phyloP scores from a whole-genome alignment of 2,797 vertebrate genomes.

The Amniataba percoides region DNA sequence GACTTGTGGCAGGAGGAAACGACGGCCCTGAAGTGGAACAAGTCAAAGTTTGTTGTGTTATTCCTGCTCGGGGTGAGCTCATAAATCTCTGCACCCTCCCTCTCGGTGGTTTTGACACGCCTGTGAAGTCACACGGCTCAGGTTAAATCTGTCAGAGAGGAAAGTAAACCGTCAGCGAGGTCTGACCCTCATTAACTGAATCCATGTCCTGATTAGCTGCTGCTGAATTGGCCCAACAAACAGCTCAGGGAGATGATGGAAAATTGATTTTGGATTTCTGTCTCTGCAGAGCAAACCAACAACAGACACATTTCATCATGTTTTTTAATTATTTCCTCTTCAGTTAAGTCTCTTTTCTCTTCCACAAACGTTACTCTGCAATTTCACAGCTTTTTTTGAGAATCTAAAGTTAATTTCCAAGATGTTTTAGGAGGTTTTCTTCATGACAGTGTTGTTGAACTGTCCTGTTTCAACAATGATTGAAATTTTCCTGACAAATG shows the following conservation, averaged over 20 bases:
- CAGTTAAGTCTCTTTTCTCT: too few relatives aligned
- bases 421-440: background rate
- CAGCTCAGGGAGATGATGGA: background rate
- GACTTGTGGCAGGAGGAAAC: background rate
- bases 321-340: background rate
- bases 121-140: conserved; percentile 25
- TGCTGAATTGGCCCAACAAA: background rate
- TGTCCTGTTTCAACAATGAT: background rate
- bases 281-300: background rate
- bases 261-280: background rate
- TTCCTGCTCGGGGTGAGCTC: conserved; percentile 50
- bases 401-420: background rate
- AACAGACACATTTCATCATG: background rate
- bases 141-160: background rate
- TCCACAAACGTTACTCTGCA: background rate
- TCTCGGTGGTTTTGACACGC: background rate
- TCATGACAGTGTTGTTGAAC: background rate
- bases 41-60: conserved; percentile 32
- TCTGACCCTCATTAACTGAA: conserved; percentile 19
- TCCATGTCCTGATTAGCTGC: conserved; percentile 25
- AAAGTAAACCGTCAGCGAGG: background rate
- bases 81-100: conserved; percentile 37
- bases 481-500: background rate
- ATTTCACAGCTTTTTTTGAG: background rate
- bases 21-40: conserved; percentile 36